Evolutionary conservation across 2,797 vertebrate species (phyloP).

Genomic region (Myotis pilosus): DNA sequence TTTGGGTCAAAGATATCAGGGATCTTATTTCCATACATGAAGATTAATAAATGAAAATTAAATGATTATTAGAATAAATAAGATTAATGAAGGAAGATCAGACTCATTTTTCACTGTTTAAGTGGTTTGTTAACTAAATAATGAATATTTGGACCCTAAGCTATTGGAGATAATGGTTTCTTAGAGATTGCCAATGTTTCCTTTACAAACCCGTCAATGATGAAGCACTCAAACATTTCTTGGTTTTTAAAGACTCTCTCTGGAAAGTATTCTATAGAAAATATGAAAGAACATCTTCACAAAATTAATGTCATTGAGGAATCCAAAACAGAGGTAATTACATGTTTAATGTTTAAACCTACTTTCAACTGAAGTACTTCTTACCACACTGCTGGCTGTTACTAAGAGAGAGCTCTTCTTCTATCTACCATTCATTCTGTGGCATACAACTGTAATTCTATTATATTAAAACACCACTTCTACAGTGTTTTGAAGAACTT

Average conservation of each 20-base stretch:
- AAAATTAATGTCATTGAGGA: conserved; percentile 47
- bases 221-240: conserved; percentile 21
- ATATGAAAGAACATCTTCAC: conserved; percentile 45
- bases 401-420: conserved; percentile 39
- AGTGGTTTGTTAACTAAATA: neutral
- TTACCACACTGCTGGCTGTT: conserved; percentile 32
- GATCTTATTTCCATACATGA: conserved; percentile 2
- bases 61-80: conserved; percentile 3
- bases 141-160: neutral
- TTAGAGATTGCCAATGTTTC: neutral
- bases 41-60: conserved; percentile 25
- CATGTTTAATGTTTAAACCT: conserved; percentile 53
- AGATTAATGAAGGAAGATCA: conserved; percentile 6
- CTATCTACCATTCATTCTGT: neutral
- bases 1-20: conserved; percentile 11
- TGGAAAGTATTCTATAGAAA: conserved; percentile 44
- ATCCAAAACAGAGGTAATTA: conserved; percentile 41
- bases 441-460: neutral
- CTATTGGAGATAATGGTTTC: neutral
- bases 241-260: neutral
- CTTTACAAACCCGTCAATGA: neutral
- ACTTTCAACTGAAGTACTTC: conserved; percentile 30
- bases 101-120: neutral
- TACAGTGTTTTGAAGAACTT: neutral
- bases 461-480: neutral